Conservation (phyloP, 2,797 vertebrate genomes). For the Ctenosaura bakeri region DNA sequence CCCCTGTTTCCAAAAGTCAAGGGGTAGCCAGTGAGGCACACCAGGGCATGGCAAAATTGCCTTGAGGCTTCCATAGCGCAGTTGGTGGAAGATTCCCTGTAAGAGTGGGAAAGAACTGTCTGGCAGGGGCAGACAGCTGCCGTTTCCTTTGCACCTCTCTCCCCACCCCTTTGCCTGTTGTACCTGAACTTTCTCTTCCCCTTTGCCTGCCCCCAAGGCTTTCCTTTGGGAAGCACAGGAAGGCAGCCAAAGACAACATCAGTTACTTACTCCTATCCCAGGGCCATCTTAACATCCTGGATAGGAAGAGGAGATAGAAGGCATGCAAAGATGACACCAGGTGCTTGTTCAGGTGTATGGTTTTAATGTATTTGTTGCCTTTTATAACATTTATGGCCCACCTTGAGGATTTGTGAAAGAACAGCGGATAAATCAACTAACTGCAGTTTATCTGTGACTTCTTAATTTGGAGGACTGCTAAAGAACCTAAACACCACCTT, state of each 20-base stretch:
- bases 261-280: not conserved
- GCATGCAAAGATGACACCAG: not conserved
- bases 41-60: too few relatives aligned
- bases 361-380: not conserved
- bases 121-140: not conserved
- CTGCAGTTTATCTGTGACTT: not conserved
- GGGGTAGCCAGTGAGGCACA: too few relatives aligned
- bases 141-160: not conserved
- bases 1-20: not conserved
- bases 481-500: constrained; percentile 89
- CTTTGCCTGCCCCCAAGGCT: not conserved
- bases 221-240: not conserved
- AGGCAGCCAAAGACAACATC: not conserved
- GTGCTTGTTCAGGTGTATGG: not conserved
- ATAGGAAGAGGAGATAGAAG: not conserved
- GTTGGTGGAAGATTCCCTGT: not conserved
- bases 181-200: not conserved
- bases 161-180: too few relatives aligned
- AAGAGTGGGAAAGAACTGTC: not conserved
- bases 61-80: not conserved
- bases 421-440: not conserved
- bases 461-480: constrained; percentile 81
- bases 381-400: not conserved
- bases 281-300: not conserved
- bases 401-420: not conserved